phyloP scores from a whole-genome alignment of 2,113 vertebrate species.

The Periophthalmus modestus region DNA sequence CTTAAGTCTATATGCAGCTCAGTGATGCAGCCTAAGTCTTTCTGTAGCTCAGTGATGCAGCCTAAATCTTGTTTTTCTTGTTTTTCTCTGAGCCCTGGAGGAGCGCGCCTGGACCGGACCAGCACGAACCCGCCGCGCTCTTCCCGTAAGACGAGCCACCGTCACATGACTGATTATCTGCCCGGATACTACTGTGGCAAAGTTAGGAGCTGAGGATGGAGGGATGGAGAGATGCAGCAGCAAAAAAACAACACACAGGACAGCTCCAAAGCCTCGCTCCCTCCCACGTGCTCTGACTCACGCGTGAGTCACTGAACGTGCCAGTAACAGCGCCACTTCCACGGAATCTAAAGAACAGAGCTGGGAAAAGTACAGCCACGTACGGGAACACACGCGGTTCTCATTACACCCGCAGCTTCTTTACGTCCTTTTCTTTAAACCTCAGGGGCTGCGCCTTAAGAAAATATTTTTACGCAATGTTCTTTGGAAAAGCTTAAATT shows the following conservation, averaged over 20 bases:
- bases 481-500: too few relatives aligned
- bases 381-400: slow-evolving; percentile 57
- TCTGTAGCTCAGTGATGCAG: too few relatives aligned
- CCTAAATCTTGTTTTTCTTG: not conserved
- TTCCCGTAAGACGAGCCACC: slow-evolving; percentile 46
- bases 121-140: not conserved
- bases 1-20: too few relatives aligned
- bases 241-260: slow-evolving; percentile 48
- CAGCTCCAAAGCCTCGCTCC: slow-evolving; percentile 43
- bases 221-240: slow-evolving; percentile 43
- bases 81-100: not conserved
- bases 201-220: slow-evolving; percentile 41
- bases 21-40: too few relatives aligned
- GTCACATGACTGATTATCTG: slow-evolving; percentile 69
- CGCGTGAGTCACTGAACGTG: slow-evolving; percentile 71
- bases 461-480: too few relatives aligned
- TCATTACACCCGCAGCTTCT: not conserved
- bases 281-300: slow-evolving; percentile 72
- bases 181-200: slow-evolving; percentile 63
- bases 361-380: slow-evolving; percentile 22
- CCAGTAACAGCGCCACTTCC: slow-evolving; percentile 60
- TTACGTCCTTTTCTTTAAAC: not conserved
- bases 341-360: slow-evolving; percentile 44
- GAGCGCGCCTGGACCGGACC: not conserved
- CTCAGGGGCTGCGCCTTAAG: not conserved